Base-by-base conservation (phyloP, 2,888 invertebrate genomes). In the Drosophila paranaensis region DNA sequence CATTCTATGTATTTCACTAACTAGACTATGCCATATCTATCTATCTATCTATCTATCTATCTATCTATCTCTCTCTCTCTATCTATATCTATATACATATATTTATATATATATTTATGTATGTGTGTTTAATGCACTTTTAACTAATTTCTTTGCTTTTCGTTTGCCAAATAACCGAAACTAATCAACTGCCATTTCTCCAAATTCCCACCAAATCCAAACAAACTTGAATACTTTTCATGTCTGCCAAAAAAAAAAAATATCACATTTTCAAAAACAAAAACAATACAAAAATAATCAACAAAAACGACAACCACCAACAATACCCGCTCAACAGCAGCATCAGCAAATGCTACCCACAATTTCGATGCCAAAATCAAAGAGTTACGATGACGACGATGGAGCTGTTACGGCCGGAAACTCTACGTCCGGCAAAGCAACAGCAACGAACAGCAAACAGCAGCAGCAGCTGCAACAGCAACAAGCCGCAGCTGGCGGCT, bases 311-410 rank as follows among this genome's bases (percentile, higher is more conserved):
- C 30, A 58, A 43, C n/a, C 50, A 51, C 55, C 43, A 42, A 42
- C 27, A 35, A 43, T 50, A 55, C 58, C 61, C 60, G 55, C 71
- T 55, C 68, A 69, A 48, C 71, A 71, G 39, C 77, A 74, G 57
- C 73, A 71, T 39, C 73, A 76, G 30, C 87, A 84, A 73, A 60
- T 54, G 60, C 91, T 91, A 65, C 94, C 94, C 46, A 94, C 94
- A 79, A 94, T 95, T 80, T 94, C 94, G 63, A 93, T 95, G 94
- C 94, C 94, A 61, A 94, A 94, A 90, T 93, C 93, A 30, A 87
- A 90, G 79, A 88, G 88, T 84, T 91, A 91, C 89, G 88, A 92
- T 76, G 80, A 91, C 54, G 91, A 89, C 56, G 91, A 89, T 39
- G 90, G 65, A 27, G 30, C 40, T 20, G 30, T 35, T 30, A 16